Conservation (phyloP, 2,797 vertebrate genomes). For the Cetoscarus ocellatus region DNA sequence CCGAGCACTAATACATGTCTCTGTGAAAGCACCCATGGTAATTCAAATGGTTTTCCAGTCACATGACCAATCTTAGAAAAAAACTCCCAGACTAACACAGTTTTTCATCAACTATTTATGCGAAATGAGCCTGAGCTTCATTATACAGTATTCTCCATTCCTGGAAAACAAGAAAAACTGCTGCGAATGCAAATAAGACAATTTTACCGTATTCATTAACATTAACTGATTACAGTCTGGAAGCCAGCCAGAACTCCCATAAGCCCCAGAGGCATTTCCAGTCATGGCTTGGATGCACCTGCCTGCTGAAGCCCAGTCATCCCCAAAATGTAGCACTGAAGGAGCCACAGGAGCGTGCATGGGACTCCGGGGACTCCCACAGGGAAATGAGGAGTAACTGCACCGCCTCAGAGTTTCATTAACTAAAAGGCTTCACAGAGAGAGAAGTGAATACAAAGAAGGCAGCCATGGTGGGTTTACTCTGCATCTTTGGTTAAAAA, state of each 20-base stretch:
- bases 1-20: conserved; percentile 1
- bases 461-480: not conserved
- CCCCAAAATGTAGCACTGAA: conserved; percentile 38
- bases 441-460: conserved; percentile 19
- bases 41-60: conserved; percentile 40
- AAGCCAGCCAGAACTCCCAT: conserved; percentile 61
- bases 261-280: conserved; percentile 51
- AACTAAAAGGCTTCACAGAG: conserved; percentile 33
- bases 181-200: conserved; percentile 37
- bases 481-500: no score
- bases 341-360: conserved; percentile 11
- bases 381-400: conserved; percentile 13
- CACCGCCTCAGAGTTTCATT: conserved; percentile 26
- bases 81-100: conserved; percentile 2
- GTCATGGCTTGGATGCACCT: conserved; percentile 48
- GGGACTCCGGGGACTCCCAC: conserved; percentile 16
- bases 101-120: conserved; percentile 61
- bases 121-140: conserved; percentile 1
- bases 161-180: conserved; percentile 51
- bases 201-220: conserved; percentile 57
- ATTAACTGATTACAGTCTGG: conserved; percentile 63
- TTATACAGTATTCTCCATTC: conserved; percentile 38
- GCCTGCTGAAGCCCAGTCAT: conserved; percentile 31
- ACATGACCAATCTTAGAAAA: conserved; percentile 22
- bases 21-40: not conserved